phyloP scores from a whole-genome alignment of 1,140 invertebrate genomes.

The Leptinotarsa texana region DNA sequence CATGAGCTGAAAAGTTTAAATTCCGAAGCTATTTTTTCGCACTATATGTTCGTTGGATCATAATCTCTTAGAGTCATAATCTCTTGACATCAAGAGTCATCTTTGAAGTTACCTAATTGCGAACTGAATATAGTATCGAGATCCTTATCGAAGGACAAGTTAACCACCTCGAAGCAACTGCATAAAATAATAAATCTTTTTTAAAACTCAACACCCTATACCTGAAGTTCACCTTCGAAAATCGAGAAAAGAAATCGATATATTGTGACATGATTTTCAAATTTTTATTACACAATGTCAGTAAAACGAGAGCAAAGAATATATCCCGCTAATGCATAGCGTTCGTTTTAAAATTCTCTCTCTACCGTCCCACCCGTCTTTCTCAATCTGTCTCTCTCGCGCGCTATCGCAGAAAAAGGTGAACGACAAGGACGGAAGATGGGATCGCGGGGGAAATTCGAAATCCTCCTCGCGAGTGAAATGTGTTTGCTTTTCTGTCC shows the following conservation, averaged over 20 bases:
- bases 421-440: slow-evolving; percentile 11
- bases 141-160: too few relatives aligned
- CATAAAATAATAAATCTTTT: too few relatives aligned
- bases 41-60: too few relatives aligned
- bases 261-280: slow-evolving; percentile 39
- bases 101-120: too few relatives aligned
- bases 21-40: too few relatives aligned
- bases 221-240: slow-evolving; percentile 10
- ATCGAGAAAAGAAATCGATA: slow-evolving; percentile 21
- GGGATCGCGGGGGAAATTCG: slow-evolving; percentile 35
- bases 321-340: slow-evolving; percentile 43
- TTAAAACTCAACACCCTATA: background rate
- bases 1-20: too few relatives aligned
- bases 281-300: slow-evolving; percentile 42
- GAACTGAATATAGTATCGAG: too few relatives aligned
- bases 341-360: slow-evolving; percentile 31
- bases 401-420: slow-evolving; percentile 21
- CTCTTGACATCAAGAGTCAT: too few relatives aligned
- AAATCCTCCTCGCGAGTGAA: slow-evolving; percentile 47
- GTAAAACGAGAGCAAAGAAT: slow-evolving; percentile 38
- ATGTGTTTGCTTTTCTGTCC: slow-evolving; percentile 54
- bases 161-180: too few relatives aligned
- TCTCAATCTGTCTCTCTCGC: slow-evolving; percentile 16
- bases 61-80: too few relatives aligned
- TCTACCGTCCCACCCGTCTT: slow-evolving; percentile 18